Conservation (phyloP, 2,888 invertebrate genomes). For the Temnothorax ravouxi region DNA sequence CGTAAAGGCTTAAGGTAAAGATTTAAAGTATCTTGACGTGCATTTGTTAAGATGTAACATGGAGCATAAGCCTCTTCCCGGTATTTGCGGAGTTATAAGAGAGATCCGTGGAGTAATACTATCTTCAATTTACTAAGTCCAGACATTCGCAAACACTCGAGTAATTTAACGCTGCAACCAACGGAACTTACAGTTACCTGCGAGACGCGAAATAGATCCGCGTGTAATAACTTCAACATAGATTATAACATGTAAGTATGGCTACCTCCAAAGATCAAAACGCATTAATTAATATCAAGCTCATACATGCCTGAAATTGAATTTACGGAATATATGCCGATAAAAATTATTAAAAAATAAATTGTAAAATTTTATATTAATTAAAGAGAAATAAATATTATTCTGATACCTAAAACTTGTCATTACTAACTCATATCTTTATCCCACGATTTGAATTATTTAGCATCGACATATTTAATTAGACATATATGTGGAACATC, state of each 20-base stretch:
- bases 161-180: constrained; percentile 53
- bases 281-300: constrained; percentile 18
- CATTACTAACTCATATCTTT: not conserved
- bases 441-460: not conserved
- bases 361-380: not conserved
- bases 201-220: constrained; percentile 24
- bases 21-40: constrained; percentile 37
- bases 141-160: constrained; percentile 45
- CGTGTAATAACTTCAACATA: constrained; percentile 29
- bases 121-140: constrained; percentile 57
- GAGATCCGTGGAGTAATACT: constrained; percentile 40
- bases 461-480: not conserved
- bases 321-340: not conserved
- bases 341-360: not conserved
- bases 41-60: constrained; percentile 46
- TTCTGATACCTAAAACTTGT: not conserved
- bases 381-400: not conserved
- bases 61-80: constrained; percentile 63
- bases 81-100: constrained; percentile 56
- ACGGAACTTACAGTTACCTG: constrained; percentile 22
- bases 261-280: constrained; percentile 1
- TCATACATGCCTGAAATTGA: not conserved
- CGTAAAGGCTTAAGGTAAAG: constrained; percentile 35
- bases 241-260: constrained; percentile 1
- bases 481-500: not conserved